Evolutionary conservation across 2,113 vertebrate species (phyloP), one percentile per base, ranked within the genome.

Genomic region (Oenanthe melanoleuca): DNA sequence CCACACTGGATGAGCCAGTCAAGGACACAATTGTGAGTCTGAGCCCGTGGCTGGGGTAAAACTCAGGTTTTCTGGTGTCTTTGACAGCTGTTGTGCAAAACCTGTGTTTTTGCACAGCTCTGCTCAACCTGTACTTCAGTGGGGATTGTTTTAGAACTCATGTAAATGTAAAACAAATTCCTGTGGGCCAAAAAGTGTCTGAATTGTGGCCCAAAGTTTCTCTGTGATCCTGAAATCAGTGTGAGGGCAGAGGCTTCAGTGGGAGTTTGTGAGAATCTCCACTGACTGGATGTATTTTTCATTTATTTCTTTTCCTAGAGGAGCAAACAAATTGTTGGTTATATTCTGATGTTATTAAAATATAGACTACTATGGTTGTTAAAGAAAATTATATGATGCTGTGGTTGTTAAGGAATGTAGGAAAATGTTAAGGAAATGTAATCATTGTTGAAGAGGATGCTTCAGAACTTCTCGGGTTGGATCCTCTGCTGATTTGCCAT

Each of bases 1-100:
- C 99, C 29, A 99, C 99, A 0, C 94, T 99, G 94, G 99, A 99
- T 47, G 99, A 99, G 93, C 99, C 99, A 3, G 99, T 99, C 87
- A 98, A 95, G 74, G 99, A 98, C 33, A 99, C 99, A 12, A 98
- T 99, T 25, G 99, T 99, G 97, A 98, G 98, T 98, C 44, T 37
- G 12, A 40, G 49, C 38, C 29, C 2, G 2, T n/a, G 2, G 5
- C 38, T 52, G 1, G 16, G 11, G 13, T 17, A 9, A 31, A 66
- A 4, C 15, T 11, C 1, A 1, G 23, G 10, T 29, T 72, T 38
- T 61, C 18, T 50, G 17, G 8, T 49, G 2, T 10, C 12, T 63
- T 26, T 44, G 63, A 40, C 12, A 33, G 4, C 34, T 69, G 23
- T 11, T 67, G 0, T 15, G 20, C 12, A 40, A 34, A 70, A n/a